Evolutionary conservation across 1,140 invertebrate species (phyloP), one percentile per base, ranked within the genome.

Genomic region (Harlomillsia oculata): DNA sequence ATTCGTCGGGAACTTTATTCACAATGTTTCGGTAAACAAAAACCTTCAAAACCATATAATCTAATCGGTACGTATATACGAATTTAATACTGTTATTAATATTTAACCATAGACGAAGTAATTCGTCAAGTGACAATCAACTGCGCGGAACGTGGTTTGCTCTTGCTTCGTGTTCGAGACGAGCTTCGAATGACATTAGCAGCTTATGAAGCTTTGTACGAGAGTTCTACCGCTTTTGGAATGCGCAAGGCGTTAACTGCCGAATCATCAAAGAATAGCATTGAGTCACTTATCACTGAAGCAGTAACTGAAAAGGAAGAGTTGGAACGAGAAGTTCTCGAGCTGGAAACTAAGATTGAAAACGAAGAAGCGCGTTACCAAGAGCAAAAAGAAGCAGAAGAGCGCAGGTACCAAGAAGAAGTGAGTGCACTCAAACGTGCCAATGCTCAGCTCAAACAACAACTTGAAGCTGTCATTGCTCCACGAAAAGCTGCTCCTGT

Each of bases 191-290:
- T 98, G 84, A 97, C 94, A 0, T 85, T 97, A 68, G 84, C 90
- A 66, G 91, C 94, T 1, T 98, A 96, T 68, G 82, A 83, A 78
- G 89, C 88, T 0, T 76, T 99, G 0, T 97, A 98, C 71, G 95
- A 97, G 72, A 97, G 91, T 72, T 93, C 92, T 54, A 89, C 97
- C 49, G 93, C 93, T 5, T 99, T 97, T 71, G 95, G 95, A 26
- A 91, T 98, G 80, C 81, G 95, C 39, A 99, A 98, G 78, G 91
- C 94, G n/a, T 73, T 97, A 1, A 52, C 62, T 73, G 73, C 80
- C 49, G 76, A 79, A 68, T 74, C 83, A 75, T 82, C 82, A 1
- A 87, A 85, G 68, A 76, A 79, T 52, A 82, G 87, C 63, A 76
- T 85, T 64, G 79, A 81, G 63, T 73, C 75, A 30, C 68, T 75